phyloP scores from a whole-genome alignment of 2,888 invertebrate species.

The Lathronympha strigana region DNA sequence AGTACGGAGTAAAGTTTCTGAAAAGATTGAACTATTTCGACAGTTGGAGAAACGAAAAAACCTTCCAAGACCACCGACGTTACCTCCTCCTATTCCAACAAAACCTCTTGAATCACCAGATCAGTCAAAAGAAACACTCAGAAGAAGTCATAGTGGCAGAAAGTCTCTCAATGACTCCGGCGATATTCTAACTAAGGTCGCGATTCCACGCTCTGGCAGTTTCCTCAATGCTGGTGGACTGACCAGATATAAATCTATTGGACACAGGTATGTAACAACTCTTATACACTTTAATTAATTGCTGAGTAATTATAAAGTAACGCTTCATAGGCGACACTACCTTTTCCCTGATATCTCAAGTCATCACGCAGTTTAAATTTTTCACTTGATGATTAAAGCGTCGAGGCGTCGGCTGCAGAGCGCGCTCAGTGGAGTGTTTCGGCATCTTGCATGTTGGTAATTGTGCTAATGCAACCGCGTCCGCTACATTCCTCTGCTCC shows the following conservation, averaged over 20 bases:
- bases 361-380: constrained; percentile 49
- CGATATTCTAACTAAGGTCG: constrained; percentile 93
- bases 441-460: constrained; percentile 70
- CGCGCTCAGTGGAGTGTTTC: constrained; percentile 72
- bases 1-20: constrained; percentile 78
- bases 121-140: constrained; percentile 68
- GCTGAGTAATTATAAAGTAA: constrained; percentile 44
- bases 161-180: constrained; percentile 86
- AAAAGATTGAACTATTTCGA: constrained; percentile 79
- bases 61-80: constrained; percentile 75
- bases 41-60: constrained; percentile 77
- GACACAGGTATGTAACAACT: constrained; percentile 83
- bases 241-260: constrained; percentile 89
- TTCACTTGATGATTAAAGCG: constrained; percentile 57
- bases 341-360: constrained; percentile 59
- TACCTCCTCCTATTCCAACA: constrained; percentile 78
- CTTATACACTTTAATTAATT: constrained; percentile 17
- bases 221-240: constrained; percentile 92
- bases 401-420: constrained; percentile 62
- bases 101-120: constrained; percentile 66
- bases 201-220: constrained; percentile 93
- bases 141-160: constrained; percentile 77
- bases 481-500: constrained; percentile 71
- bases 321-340: constrained; percentile 59
- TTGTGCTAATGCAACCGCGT: constrained; percentile 72